Evolutionary conservation across 2,888 invertebrate genomes (phyloP), one percentile per base, ranked within the genome.

Genomic region (Eremobia ochroleuca): DNA sequence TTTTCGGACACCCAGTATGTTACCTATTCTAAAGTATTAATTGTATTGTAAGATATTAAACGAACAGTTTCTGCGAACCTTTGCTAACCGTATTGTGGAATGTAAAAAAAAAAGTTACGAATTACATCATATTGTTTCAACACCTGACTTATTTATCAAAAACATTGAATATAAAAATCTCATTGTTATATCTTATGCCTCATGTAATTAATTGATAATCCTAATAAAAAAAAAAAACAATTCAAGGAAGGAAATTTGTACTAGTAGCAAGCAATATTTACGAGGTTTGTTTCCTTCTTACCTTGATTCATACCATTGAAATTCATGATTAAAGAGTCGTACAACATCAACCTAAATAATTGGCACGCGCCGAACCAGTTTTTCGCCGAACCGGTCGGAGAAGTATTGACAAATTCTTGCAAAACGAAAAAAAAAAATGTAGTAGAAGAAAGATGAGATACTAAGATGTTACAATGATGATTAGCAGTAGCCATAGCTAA

Each of bases 191-290:
- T 55, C 34, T 49, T 59, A 34, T 21, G 52, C n/a, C 28, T 55
- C 52, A n/a, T 68, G 18, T n/a, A 55, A 46, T 25, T 37, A 62
- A 31, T 64, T 77, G 52, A 68, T 77, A 49, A 68, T 11, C 15
- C 5, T n/a, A 31, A 43, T 61, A 9, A 34, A 25, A 77, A 9
- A 34, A 25, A 77, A 9, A 52, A 61, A 77, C 2, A 43, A 61
- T 77, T 34, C 31, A 34, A 34, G 25, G 9, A 40, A 13, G 34
- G 0, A 61, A 34, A 43, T 52, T 28, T 46, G 15, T 49, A 9
- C 13, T 31, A 49, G 5, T 67, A 34, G 25, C 25, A 49, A 49
- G 34, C 31, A 67, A 31, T 49, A 25, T 15, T 9, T 18, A 49
- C n/a, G 18, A 49, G 5, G 5, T 49, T 28, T 6, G n/a, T 67